These are phyloP conservation scores for Trichosurus vulpecula DNA, from an alignment of 2,797 vertebrate genomes.

Conservation along the genomic window DNA sequence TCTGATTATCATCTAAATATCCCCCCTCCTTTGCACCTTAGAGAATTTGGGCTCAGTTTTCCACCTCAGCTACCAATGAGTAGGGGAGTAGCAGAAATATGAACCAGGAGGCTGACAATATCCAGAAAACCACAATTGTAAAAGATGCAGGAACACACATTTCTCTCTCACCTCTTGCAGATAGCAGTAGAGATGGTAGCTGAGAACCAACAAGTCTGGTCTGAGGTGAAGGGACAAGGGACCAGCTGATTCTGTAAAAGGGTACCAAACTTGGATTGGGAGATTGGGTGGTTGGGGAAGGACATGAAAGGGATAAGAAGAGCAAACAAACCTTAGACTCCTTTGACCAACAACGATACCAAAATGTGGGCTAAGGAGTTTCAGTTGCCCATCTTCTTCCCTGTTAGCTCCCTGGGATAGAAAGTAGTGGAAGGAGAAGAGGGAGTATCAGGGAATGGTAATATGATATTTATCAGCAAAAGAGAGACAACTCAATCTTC, in stretches of 20 bases:
- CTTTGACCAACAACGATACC: neutral
- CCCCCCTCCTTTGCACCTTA: neutral
- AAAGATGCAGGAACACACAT: neutral
- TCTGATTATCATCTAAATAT: neutral
- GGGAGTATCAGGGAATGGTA: neutral
- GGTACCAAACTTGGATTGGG: neutral
- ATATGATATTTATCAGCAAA: neutral
- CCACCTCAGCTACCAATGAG: neutral
- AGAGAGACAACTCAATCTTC: neutral
- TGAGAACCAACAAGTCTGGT: neutral
- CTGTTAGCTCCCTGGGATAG: neutral
- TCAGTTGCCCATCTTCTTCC: neutral
- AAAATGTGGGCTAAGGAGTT: neutral
- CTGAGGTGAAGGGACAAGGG: neutral
- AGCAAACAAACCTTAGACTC: neutral
- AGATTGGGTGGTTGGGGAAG: neutral
- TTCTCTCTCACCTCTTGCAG: neutral
- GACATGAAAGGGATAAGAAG: neutral
- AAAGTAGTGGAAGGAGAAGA: neutral
- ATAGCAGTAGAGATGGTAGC: neutral
- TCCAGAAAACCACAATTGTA: neutral
- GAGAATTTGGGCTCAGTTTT: neutral
- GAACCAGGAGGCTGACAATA: neutral
- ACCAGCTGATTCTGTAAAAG: neutral
- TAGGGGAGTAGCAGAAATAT: neutral